These are phyloP conservation scores for Prietella phreatophila DNA, from an alignment of 2,113 vertebrate species.

Conservation along the genomic window DNA sequence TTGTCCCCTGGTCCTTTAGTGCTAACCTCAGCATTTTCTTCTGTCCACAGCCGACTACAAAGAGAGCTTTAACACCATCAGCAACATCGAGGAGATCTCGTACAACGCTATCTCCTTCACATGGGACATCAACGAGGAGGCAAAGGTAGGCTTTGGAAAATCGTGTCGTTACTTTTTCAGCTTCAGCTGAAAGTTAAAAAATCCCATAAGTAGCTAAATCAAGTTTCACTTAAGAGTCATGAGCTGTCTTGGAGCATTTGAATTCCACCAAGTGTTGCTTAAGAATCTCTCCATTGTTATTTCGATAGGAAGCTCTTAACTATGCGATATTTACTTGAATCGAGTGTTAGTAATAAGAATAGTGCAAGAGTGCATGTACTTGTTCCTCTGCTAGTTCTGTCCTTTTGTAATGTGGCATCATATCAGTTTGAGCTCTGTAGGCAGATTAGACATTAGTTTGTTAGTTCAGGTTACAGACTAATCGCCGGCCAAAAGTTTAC, in stretches of 20 bases:
- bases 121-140: conserved; percentile 97
- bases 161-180: conserved; percentile 9
- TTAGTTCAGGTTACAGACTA: conserved; percentile 23
- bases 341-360: background rate
- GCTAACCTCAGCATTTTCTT: conserved; percentile 26
- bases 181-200: conserved; percentile 14
- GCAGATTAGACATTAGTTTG: background rate
- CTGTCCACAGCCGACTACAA: conserved; percentile 89
- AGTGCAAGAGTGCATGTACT: background rate
- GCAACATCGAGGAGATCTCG: conserved; percentile 96
- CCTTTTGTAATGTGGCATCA: background rate
- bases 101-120: conserved; percentile 98
- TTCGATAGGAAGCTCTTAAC: background rate
- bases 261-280: background rate
- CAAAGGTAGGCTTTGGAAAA: conserved; percentile 79
- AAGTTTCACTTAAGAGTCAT: background rate
- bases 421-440: conserved; percentile 10
- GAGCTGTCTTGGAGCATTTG: background rate
- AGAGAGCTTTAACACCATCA: conserved; percentile 98
- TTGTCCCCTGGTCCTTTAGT: background rate
- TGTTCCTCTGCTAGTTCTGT: background rate
- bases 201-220: background rate
- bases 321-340: background rate
- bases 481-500: background rate
- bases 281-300: background rate